Percentiles rank a stretch among this genome's conserved stretches.
Conservation (phyloP, 1,140 invertebrate species). For the Melipona quadrifasciata region DNA sequence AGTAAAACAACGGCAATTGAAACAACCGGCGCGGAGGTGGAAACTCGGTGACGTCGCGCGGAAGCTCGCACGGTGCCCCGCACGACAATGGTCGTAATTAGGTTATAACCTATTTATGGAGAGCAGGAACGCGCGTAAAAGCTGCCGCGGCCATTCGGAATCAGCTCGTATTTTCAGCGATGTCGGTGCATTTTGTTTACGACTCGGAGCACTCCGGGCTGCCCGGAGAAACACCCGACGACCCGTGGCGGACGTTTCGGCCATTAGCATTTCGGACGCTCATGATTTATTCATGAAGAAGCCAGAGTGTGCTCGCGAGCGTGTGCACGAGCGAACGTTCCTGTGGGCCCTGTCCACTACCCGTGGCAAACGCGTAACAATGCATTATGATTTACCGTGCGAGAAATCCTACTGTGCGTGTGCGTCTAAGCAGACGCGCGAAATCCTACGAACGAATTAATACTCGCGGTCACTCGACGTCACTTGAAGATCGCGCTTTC, state of each 20-base stretch:
- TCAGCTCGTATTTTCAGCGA: slow-evolving; percentile 55
- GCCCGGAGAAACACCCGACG: slow-evolving; percentile 40
- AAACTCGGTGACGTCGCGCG: neutral
- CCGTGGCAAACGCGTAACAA: slow-evolving; percentile 56
- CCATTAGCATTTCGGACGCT: slow-evolving; percentile 66
- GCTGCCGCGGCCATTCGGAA: slow-evolving; percentile 27
- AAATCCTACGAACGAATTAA: slow-evolving; percentile 39
- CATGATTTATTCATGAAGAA: slow-evolving; percentile 69
- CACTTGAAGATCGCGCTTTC: neutral
- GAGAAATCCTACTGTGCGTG: slow-evolving; percentile 29
- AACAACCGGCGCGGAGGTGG: neutral
- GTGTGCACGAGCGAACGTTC: neutral
- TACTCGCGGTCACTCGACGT: neutral
- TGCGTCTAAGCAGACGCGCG: slow-evolving; percentile 57
- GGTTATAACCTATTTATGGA: slow-evolving; percentile 38
- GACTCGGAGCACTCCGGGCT: slow-evolving; percentile 34
- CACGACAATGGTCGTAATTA: slow-evolving; percentile 21
- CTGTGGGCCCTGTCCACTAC: neutral
- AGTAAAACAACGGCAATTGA: slow-evolving; percentile 11
- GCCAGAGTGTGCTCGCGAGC: slow-evolving; percentile 10
- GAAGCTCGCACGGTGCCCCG: neutral
- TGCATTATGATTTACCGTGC: slow-evolving; percentile 64
- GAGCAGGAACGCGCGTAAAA: slow-evolving; percentile 6
- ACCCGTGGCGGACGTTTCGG: slow-evolving; percentile 54
- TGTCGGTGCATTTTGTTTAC: slow-evolving; percentile 56